These are phyloP conservation scores for Gambelia wislizenii DNA, from an alignment of 2,797 vertebrate species.

Conservation along the genomic window DNA sequence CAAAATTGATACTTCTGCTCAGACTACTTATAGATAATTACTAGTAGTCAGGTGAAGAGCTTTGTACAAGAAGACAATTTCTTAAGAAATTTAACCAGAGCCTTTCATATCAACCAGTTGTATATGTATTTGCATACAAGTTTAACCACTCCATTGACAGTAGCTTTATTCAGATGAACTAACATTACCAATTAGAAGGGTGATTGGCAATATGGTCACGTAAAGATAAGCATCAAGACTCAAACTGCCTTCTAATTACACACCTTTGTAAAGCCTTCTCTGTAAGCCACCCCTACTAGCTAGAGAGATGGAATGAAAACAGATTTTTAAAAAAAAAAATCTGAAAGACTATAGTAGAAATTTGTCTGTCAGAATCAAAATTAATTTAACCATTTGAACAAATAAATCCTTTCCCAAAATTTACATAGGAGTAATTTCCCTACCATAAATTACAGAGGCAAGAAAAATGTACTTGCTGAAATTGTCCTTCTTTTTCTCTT, in stretches of 20 bases:
- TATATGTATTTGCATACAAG: slow-evolving; percentile 42
- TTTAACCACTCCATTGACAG: slow-evolving; percentile 59
- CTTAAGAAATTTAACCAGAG: slow-evolving; percentile 55
- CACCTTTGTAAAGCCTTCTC: slow-evolving; percentile 46
- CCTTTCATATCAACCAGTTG: slow-evolving; percentile 52
- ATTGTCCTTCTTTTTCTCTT: neutral
- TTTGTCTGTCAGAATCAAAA: slow-evolving; percentile 4
- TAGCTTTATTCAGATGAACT: slow-evolving; percentile 56
- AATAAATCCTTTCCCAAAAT: slow-evolving; percentile 22
- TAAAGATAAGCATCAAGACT: slow-evolving; percentile 58
- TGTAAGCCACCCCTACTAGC: slow-evolving; percentile 42
- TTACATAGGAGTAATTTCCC: neutral
- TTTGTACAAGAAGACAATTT: slow-evolving; percentile 57
- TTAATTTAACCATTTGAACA: neutral
- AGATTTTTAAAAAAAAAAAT: neutral
- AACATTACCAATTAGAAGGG: slow-evolving; percentile 49
- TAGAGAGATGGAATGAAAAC: slow-evolving; percentile 33
- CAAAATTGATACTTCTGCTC: slow-evolving; percentile 57
- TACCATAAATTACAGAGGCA: neutral
- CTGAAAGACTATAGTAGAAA: neutral
- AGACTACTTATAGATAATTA: slow-evolving; percentile 60
- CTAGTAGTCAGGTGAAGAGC: slow-evolving; percentile 48
- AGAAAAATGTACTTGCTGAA: neutral
- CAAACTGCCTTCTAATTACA: slow-evolving; percentile 60
- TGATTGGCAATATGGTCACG: slow-evolving; percentile 61